phyloP scores from a whole-genome alignment of 2,113 vertebrate species.

The Phylloscopus trochiloides region DNA sequence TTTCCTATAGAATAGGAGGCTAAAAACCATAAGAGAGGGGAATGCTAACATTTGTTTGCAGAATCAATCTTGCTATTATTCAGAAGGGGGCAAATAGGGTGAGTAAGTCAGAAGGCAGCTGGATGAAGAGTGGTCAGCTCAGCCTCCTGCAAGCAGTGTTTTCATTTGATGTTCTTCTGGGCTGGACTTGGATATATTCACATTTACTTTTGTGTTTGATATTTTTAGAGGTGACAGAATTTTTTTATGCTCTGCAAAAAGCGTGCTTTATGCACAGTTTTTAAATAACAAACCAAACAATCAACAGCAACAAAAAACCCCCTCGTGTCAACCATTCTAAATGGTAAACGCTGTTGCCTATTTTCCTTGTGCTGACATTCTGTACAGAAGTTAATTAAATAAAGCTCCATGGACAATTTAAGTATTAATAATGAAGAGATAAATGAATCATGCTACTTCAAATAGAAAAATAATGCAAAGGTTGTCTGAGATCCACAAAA shows the following conservation, averaged over 20 bases:
- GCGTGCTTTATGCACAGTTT: background rate
- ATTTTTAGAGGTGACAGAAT: background rate
- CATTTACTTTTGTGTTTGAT: background rate
- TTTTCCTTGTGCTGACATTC: background rate
- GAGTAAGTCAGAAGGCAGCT: background rate
- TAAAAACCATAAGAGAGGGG: background rate
- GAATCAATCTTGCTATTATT: background rate
- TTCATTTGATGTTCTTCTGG: background rate
- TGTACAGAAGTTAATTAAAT: background rate
- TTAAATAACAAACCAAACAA: background rate
- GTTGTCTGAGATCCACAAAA: background rate
- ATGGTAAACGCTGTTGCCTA: background rate
- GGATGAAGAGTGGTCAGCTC: background rate
- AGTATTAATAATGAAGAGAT: background rate
- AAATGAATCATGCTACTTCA: background rate
- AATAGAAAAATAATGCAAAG: background rate
- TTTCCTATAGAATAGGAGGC: background rate
- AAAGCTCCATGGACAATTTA: background rate
- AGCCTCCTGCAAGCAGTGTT: background rate
- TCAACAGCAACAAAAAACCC: rapidly evolving
- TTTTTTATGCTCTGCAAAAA: background rate
- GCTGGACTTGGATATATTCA: background rate
- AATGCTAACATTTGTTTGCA: background rate
- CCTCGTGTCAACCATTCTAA: background rate
- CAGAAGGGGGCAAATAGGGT: background rate